These are phyloP conservation scores for Entelurus aequoreus DNA, from an alignment of 2,113 vertebrate genomes.

Conservation along the genomic window DNA sequence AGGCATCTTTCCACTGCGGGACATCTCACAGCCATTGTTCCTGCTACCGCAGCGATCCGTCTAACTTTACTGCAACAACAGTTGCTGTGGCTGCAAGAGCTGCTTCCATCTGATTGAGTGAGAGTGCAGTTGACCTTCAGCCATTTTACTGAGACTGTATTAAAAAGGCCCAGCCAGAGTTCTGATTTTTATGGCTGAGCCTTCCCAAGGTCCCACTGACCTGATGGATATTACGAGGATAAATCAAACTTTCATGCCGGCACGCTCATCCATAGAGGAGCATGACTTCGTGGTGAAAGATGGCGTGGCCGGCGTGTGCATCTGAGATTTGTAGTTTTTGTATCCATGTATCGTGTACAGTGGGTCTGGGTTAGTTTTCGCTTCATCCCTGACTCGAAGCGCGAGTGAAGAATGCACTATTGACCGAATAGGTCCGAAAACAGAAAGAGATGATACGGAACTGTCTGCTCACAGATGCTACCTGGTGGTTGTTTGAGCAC, in stretches of 20 bases:
- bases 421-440: no score
- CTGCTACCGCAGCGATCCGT: conserved; percentile 19
- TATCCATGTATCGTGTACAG: neutral
- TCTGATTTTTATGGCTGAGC: conserved; percentile 54
- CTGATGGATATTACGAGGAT: conserved; percentile 67
- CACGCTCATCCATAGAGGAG: conserved; percentile 42
- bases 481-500: no score
- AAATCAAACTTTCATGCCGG: conserved; percentile 66
- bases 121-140: conserved; percentile 61
- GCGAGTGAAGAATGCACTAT: no score
- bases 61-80: conserved; percentile 42
- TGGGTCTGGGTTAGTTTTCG: no score
- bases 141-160: conserved; percentile 66
- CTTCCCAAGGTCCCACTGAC: conserved; percentile 62
- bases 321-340: neutral
- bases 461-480: no score
- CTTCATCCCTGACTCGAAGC: no score
- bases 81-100: conserved; percentile 43
- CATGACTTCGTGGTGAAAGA: conserved; percentile 41
- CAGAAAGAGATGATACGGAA: no score
- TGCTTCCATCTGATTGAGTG: conserved; percentile 57
- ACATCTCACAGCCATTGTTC: conserved; percentile 17
- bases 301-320: conserved; percentile 19
- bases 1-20: conserved; percentile 24
- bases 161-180: conserved; percentile 62